These are phyloP conservation scores for Premnoplex brunnescens DNA, from an alignment of 2,797 vertebrate genomes.

Conservation along the genomic window DNA sequence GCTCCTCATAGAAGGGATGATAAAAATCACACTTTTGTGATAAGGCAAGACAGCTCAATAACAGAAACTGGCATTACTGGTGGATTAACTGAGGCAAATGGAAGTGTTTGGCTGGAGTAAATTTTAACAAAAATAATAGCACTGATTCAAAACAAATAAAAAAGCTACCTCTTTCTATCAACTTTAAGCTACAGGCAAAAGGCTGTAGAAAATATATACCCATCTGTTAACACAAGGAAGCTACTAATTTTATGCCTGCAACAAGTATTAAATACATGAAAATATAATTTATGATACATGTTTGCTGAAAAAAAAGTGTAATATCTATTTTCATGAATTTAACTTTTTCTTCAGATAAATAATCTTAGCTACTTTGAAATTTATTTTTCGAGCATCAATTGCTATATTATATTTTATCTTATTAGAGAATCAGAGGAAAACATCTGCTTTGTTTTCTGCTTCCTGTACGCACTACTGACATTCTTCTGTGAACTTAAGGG, in stretches of 20 bases:
- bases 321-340: background rate
- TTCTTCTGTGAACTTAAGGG: background rate
- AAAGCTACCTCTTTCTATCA: background rate
- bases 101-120: background rate
- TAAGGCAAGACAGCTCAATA: background rate
- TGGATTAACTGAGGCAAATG: background rate
- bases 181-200: background rate
- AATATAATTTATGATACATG: background rate
- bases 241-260: background rate
- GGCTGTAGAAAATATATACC: background rate
- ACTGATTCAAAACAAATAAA: background rate
- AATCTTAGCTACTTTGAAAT: background rate
- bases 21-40: background rate
- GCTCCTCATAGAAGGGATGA: background rate
- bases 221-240: background rate
- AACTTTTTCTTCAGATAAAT: background rate
- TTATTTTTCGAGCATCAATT: background rate
- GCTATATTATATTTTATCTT: background rate
- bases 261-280: background rate
- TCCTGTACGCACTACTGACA: background rate
- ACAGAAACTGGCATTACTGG: background rate
- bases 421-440: background rate
- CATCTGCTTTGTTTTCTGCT: background rate
- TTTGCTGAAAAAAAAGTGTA: background rate
- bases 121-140: background rate